A percentile compares a stretch with the other conserved stretches of the same genome.
phyloP scores from a whole-genome alignment of 2,113 vertebrate species.

The Gallinago media region DNA sequence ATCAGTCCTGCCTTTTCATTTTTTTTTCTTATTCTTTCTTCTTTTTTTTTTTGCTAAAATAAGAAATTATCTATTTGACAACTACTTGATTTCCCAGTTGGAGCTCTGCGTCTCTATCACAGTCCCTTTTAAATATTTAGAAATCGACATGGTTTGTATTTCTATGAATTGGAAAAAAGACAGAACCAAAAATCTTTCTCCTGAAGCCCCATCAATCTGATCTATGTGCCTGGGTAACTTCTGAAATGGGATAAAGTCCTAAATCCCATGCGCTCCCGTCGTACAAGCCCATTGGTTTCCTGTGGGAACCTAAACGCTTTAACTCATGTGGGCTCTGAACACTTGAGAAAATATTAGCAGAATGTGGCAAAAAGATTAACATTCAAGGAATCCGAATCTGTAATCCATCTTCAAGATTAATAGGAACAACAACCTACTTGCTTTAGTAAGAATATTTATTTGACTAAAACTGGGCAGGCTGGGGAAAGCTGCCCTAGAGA shows the following conservation, averaged over 20 bases:
- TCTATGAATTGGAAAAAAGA: background rate
- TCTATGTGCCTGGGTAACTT: background rate
- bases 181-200: background rate
- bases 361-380: background rate
- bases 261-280: background rate
- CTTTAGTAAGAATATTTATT: background rate
- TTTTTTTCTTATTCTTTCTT: background rate
- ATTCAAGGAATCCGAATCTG: background rate
- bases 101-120: background rate
- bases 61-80: background rate
- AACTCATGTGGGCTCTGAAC: background rate
- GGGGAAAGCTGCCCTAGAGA: background rate
- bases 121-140: background rate
- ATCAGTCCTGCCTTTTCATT: background rate
- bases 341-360: background rate
- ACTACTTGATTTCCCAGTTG: background rate
- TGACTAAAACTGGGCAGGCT: background rate
- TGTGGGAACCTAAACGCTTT: background rate
- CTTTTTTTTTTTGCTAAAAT: background rate
- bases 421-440: background rate
- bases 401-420: background rate
- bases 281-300: background rate
- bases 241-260: background rate
- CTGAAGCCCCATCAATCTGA: background rate
- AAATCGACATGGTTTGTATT: background rate